Evolutionary conservation across 1,140 invertebrate genomes (phyloP).

Genomic region (Euwallacea fornicatus): DNA sequence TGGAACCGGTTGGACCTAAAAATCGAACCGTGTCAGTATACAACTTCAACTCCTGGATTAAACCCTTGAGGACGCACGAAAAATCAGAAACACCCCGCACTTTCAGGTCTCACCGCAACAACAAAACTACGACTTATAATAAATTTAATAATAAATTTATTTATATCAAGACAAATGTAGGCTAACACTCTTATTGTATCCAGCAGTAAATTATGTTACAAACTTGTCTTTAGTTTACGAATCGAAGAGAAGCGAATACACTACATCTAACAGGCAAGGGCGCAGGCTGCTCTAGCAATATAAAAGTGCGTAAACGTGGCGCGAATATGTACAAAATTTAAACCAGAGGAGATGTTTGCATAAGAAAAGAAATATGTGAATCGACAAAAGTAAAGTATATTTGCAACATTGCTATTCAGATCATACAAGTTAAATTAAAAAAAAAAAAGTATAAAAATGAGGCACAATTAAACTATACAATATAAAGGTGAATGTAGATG

Average conservation of each 20-base stretch:
- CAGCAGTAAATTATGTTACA: slow-evolving; percentile 26
- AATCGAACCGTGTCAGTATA: slow-evolving; percentile 39
- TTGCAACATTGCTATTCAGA: slow-evolving; percentile 45
- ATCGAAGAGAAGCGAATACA: slow-evolving; percentile 39
- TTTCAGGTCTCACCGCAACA: slow-evolving; percentile 47
- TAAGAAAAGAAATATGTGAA: slow-evolving; percentile 35
- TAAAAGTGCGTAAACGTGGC: slow-evolving; percentile 2
- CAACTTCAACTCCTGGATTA: slow-evolving; percentile 4
- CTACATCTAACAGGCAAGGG: slow-evolving; percentile 47
- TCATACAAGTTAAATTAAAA: slow-evolving; percentile 41
- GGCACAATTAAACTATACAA: slow-evolving; percentile 30
- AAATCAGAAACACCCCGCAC: not conserved
- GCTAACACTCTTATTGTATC: slow-evolving; percentile 45
- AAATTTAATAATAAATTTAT: slow-evolving; percentile 52
- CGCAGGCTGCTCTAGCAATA: slow-evolving; percentile 6
- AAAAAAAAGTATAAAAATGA: slow-evolving; percentile 50
- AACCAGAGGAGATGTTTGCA: slow-evolving; percentile 9
- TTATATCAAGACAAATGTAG: slow-evolving; percentile 41
- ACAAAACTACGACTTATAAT: slow-evolving; percentile 47
- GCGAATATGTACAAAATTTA: slow-evolving; percentile 37
- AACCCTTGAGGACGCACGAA: slow-evolving; percentile 39
- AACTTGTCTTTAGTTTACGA: slow-evolving; percentile 27
- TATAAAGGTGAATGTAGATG: slow-evolving; percentile 40
- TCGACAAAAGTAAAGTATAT: slow-evolving; percentile 51
- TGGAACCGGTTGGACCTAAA: slow-evolving; percentile 49